Conservation (phyloP, 2,113 vertebrate species). For the Sinocyclocheilus grahami region DNA sequence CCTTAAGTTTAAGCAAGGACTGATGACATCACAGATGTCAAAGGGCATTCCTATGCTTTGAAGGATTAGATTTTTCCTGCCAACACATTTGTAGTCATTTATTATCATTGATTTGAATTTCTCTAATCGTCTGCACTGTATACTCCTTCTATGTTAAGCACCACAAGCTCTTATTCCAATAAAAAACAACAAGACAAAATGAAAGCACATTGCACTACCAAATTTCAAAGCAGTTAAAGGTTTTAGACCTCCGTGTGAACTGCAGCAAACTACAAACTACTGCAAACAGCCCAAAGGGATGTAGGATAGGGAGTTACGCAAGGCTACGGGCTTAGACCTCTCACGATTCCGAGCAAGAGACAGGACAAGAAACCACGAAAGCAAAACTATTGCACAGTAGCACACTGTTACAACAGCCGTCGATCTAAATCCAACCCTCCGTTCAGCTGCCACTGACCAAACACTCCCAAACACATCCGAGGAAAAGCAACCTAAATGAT, state of each 20-base stretch:
- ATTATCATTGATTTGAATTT: background rate
- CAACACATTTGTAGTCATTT: too few species aligned
- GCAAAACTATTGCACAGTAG: constrained; percentile 69
- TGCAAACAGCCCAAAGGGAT: constrained; percentile 24
- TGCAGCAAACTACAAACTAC: constrained; percentile 30
- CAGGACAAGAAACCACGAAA: constrained; percentile 40
- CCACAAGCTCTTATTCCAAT: background rate
- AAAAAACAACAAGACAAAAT: constrained; percentile 28
- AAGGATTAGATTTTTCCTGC: too few species aligned
- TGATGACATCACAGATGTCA: constrained; percentile 48
- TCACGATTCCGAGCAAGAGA: constrained; percentile 21
- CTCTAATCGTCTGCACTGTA: background rate
- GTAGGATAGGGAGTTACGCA: constrained; percentile 16
- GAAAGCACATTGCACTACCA: constrained; percentile 8
- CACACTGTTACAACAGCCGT: constrained; percentile 58
- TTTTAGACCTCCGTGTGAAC: constrained; percentile 19
- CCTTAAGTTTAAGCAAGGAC: background rate
- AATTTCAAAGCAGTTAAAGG: background rate
- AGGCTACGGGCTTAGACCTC: constrained; percentile 31
- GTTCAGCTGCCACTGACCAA: constrained; percentile 48
- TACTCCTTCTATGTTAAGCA: background rate
- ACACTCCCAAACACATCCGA: constrained; percentile 59
- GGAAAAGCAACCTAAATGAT: constrained; percentile 60
- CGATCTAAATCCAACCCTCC: constrained; percentile 31
- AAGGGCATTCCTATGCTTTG: constrained; percentile 19